Percentiles rank a stretch among this genome's conserved stretches.
Conservation (phyloP, 2,888 invertebrate species). For the Andrena bucephala region DNA sequence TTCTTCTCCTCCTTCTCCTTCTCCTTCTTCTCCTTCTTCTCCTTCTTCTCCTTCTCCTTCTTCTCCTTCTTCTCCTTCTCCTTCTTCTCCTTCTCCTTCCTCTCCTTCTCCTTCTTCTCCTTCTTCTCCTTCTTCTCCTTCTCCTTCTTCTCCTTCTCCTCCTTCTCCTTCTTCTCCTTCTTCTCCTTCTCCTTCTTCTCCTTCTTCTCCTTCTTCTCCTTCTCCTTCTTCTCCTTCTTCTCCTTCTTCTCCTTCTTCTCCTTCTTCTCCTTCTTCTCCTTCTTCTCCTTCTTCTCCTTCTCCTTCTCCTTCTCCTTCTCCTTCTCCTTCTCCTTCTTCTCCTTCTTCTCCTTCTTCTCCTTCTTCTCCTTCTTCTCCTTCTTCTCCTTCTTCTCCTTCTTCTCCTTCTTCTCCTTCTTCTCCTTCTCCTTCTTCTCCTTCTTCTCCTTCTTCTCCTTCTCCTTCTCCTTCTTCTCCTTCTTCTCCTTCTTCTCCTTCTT, state of each 20-base stretch:
- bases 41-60: not conserved
- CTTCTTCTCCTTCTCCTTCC: constrained; percentile 15
- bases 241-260: not conserved
- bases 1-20: constrained; percentile 5
- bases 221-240: constrained; percentile 17
- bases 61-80: not conserved
- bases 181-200: not conserved
- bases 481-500: constrained; percentile 13
- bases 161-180: constrained; percentile 23
- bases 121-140: constrained; percentile 16
- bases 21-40: constrained; percentile 13
- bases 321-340: constrained; percentile 13
- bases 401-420: not conserved
- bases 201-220: constrained; percentile 15
- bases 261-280: constrained; percentile 16
- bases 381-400: constrained; percentile 16
- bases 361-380: constrained; percentile 13
- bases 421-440: constrained; percentile 13
- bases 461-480: constrained; percentile 18
- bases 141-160: not conserved
- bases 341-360: not conserved
- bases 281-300: not conserved
- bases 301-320: not conserved
- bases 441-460: not conserved
- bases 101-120: not conserved